Percentiles rank a stretch among this genome's conserved stretches.
These are phyloP conservation scores for Diorhabda elongata DNA, from an alignment of 1,140 invertebrate species.

Conservation along the genomic window DNA sequence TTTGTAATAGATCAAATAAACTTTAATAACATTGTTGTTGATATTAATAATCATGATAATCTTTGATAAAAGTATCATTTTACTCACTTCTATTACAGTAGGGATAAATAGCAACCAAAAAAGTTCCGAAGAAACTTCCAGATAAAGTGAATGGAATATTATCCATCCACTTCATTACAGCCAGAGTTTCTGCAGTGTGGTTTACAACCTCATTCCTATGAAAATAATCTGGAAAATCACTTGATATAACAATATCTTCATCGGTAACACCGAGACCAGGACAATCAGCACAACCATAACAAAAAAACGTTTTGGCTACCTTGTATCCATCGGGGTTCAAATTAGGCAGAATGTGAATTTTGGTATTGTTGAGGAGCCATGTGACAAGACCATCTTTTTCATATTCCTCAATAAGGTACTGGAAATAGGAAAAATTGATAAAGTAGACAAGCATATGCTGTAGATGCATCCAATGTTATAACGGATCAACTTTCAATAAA, in stretches of 20 bases:
- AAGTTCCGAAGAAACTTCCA: constrained; percentile 56
- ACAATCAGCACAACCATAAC: background rate
- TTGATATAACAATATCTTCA: constrained; percentile 45
- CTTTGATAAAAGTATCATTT: too few relatives aligned
- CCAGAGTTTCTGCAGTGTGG: constrained; percentile 45
- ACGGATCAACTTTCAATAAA: too few relatives aligned
- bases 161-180: constrained; percentile 49
- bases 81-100: constrained; percentile 45
- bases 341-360: constrained; percentile 55
- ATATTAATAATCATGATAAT: too few relatives aligned
- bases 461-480: too few relatives aligned
- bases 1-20: too few relatives aligned
- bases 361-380: constrained; percentile 51
- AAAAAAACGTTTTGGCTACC: background rate
- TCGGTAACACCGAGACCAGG: background rate
- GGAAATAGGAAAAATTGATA: constrained; percentile 9
- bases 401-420: constrained; percentile 50
- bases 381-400: constrained; percentile 38
- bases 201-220: constrained; percentile 10
- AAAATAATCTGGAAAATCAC: constrained; percentile 50
- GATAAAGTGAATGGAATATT: constrained; percentile 52
- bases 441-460: too few relatives aligned
- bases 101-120: constrained; percentile 55
- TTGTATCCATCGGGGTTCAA: constrained; percentile 52
- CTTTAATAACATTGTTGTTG: too few relatives aligned